A percentile compares a stretch with the other conserved stretches of the same genome.
Conservation (phyloP, 2,113 vertebrate species). For the Pelecanoides urinatrix region DNA sequence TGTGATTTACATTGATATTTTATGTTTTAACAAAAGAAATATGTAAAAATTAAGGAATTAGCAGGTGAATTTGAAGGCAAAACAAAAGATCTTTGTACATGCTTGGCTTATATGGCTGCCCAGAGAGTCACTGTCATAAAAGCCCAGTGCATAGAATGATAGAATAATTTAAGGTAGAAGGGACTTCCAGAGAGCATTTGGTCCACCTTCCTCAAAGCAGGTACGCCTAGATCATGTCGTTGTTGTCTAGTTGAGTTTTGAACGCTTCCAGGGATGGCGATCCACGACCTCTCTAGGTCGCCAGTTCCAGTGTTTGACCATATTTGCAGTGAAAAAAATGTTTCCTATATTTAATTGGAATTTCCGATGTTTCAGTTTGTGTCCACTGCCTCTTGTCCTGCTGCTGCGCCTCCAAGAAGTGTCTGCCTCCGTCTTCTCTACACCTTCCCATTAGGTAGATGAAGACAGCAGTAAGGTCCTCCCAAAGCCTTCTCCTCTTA, state of each 20-base stretch:
- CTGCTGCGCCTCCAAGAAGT: rapidly evolving
- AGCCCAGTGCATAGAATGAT: background rate
- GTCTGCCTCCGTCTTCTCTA: background rate
- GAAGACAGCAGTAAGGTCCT: background rate
- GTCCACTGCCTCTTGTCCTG: background rate
- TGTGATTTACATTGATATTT: background rate
- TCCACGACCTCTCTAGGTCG: background rate
- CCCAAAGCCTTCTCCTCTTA: background rate
- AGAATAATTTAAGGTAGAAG: background rate
- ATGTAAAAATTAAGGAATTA: background rate
- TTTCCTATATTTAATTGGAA: background rate
- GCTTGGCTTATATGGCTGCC: background rate
- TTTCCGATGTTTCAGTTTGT: background rate
- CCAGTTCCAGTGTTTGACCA: background rate
- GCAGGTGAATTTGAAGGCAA: background rate
- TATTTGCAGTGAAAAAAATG: background rate
- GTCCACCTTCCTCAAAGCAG: background rate
- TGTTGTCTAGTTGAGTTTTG: background rate
- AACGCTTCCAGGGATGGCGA: background rate
- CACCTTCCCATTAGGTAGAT: background rate
- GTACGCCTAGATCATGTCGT: rapidly evolving
- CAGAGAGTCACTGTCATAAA: background rate
- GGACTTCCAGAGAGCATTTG: background rate
- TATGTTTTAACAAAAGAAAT: background rate
- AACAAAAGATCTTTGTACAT: background rate